Conservation (phyloP, 1,140 invertebrate species). For the Diprion similis region DNA sequence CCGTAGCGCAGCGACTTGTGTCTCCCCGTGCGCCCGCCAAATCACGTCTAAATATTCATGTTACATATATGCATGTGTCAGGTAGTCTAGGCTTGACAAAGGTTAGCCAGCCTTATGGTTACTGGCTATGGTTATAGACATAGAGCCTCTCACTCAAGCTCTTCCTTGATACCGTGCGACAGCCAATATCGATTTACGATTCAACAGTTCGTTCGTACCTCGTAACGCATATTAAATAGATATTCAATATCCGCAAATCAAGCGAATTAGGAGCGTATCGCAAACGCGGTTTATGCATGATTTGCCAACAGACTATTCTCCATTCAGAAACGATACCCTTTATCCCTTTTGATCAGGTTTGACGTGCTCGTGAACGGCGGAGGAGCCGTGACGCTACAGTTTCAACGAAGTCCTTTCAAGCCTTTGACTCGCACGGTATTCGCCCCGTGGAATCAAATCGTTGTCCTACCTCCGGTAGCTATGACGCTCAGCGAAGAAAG, state of each 20-base stretch:
- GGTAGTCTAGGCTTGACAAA: conserved; percentile 2
- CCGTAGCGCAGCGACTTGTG: conserved; percentile 23
- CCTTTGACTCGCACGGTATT: conserved; percentile 87
- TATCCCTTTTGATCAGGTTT: conserved; percentile 74
- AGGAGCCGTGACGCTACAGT: conserved; percentile 96
- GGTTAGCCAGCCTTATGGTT: neutral
- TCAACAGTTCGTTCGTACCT: no score
- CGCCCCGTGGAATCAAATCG: conserved; percentile 95
- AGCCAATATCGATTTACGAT: no score
- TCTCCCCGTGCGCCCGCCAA: conserved; percentile 15
- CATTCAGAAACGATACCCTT: no score
- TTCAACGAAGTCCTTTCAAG: conserved; percentile 91
- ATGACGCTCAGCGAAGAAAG: conserved; percentile 83
- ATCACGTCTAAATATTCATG: conserved; percentile 21
- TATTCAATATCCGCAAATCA: no score
- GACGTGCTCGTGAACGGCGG: conserved; percentile 98
- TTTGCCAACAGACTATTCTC: no score
- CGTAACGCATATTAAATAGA: no score
- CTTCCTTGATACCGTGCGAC: neutral
- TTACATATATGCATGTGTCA: conserved; percentile 20
- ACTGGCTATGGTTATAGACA: neutral
- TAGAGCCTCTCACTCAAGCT: neutral
- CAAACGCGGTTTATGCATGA: no score
- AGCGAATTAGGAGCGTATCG: no score
- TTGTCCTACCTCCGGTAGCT: conserved; percentile 85